phyloP scores from a whole-genome alignment of 2,888 invertebrate species.

The Himalopsyche tibetana region DNA sequence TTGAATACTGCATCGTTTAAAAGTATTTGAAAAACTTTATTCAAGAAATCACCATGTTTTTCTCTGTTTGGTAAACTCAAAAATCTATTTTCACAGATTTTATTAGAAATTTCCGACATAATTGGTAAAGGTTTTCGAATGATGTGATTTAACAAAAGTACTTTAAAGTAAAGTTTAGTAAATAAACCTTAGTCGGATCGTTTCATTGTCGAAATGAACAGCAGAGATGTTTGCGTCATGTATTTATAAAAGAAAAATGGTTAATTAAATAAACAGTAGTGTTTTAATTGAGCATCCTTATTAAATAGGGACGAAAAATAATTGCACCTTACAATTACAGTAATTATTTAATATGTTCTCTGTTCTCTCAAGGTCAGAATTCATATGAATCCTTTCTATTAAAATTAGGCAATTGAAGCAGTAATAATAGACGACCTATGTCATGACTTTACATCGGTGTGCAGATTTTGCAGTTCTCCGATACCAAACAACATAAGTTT shows the following conservation, averaged over 20 bases:
- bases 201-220: not conserved
- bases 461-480: constrained; percentile 75
- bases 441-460: constrained; percentile 54
- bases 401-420: constrained; percentile 43
- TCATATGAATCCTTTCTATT: not conserved
- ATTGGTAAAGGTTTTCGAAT: not conserved
- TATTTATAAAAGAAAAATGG: constrained; percentile 17
- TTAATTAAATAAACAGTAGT: constrained; percentile 1
- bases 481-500: constrained; percentile 86
- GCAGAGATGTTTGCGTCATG: not conserved
- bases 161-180: not conserved
- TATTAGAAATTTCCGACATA: not conserved
- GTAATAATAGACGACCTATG: not conserved
- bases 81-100: constrained; percentile 58
- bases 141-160: not conserved
- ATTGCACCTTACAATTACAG: not conserved
- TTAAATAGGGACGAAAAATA: constrained; percentile 2
- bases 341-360: constrained; percentile 7
- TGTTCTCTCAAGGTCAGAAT: constrained; percentile 6
- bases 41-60: constrained; percentile 71
- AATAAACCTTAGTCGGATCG: not conserved
- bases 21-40: constrained; percentile 70
- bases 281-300: constrained; percentile 31
- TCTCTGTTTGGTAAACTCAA: constrained; percentile 68
- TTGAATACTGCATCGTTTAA: constrained; percentile 72